Percentiles rank a stretch among this genome's conserved stretches.
Evolutionary conservation across 2,888 invertebrate genomes (phyloP).

Genomic region (Erpobdella octoculata): DNA sequence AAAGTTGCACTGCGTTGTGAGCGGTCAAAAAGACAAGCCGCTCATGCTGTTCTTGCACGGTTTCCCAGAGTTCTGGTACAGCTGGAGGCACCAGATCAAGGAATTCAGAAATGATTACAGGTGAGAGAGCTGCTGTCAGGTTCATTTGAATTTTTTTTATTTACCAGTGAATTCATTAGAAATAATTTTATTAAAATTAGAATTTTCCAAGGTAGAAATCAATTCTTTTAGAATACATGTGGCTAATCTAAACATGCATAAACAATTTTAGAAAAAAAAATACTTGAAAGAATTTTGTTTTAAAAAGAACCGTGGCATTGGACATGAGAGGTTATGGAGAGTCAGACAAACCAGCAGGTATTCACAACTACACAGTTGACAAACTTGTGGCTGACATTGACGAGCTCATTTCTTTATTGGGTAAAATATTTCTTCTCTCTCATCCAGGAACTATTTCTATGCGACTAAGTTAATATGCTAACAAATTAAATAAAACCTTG

Average conservation of each 20-base stretch:
- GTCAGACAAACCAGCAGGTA: slow-evolving; percentile 63
- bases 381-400: slow-evolving; percentile 60
- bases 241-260: slow-evolving; percentile 2
- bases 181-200: not conserved
- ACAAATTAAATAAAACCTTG: not conserved
- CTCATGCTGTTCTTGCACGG: slow-evolving; percentile 67
- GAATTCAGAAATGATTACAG: slow-evolving; percentile 57
- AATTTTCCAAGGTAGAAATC: not conserved
- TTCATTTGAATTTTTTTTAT: not conserved
- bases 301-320: slow-evolving; percentile 61
- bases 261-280: too few relatives aligned
- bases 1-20: slow-evolving; percentile 63
- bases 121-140: slow-evolving; percentile 15
- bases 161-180: not conserved
- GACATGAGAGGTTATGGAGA: slow-evolving; percentile 71
- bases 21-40: slow-evolving; percentile 61
- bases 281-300: slow-evolving; percentile 5
- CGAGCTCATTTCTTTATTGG: slow-evolving; percentile 58
- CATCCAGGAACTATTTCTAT: not conserved
- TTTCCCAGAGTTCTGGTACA: slow-evolving; percentile 71
- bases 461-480: not conserved
- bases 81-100: slow-evolving; percentile 65
- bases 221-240: not conserved
- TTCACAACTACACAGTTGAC: slow-evolving; percentile 59
- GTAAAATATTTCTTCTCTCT: not conserved